Base-by-base conservation (phyloP, 1,140 invertebrate genomes). In the Bathynomus jamesi region DNA sequence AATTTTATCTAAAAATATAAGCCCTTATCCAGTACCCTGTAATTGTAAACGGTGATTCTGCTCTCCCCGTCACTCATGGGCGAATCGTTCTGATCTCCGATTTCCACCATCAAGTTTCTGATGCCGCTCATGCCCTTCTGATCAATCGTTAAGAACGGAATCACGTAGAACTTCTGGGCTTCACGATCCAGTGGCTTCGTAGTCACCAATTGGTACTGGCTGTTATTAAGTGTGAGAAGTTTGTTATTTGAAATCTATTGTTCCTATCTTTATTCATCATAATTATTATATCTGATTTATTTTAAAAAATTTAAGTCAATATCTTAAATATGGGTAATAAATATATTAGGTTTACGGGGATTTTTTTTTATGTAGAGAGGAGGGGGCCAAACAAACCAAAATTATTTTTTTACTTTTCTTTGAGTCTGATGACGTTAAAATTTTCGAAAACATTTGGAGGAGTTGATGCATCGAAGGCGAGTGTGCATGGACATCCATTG, bases 1-100 rank as follows among this genome's bases (percentile, higher is more conserved):
- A n/a, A n/a, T n/a, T n/a, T n/a, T n/a, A n/a, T n/a, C n/a, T n/a
- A n/a, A n/a, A n/a, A n/a, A n/a, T n/a, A n/a, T n/a, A n/a, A n/a
- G n/a, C n/a, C n/a, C n/a, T n/a, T n/a, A n/a, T n/a, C n/a, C n/a
- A n/a, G 53, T 30, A 89, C 89, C 84, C 87, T 75, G 79, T 93
- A 96, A 81, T 95, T 95, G 81, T 96, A 96, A 1, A 97, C 91
- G 79, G 93, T 91, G 78, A 97, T 96, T 29, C 63, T 32, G 53
- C 75, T 73, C 28, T 28, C 27, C 5, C 75, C 94, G 61, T 88
- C 84, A 0, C 83, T 82, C 89, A 95, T 96, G 0, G 85, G 81
- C 81, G 95, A 95, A 79, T 97, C 94, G 80, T 97, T 96, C 60
- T 87, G 85, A 82, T 96, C 94, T 1, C 92, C 94, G 72, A 98